phyloP scores from a whole-genome alignment of 2,888 invertebrate species.

The Ephialtes manifestator region DNA sequence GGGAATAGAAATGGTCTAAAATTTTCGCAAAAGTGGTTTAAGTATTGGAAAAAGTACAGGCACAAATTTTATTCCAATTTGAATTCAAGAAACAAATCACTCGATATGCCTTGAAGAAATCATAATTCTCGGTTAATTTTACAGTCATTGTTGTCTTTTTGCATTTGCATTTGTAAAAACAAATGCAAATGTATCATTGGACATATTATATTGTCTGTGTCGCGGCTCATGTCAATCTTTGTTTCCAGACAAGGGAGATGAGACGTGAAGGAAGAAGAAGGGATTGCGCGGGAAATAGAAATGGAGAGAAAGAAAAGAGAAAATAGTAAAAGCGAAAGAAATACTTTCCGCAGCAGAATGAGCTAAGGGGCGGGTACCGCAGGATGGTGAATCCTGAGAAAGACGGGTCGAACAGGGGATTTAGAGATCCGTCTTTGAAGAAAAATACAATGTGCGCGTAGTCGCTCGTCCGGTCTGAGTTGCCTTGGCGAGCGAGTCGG shows the following conservation, averaged over 20 bases:
- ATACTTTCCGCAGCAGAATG: slow-evolving; percentile 57
- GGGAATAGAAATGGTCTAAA: too few relatives aligned
- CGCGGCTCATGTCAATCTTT: too few relatives aligned
- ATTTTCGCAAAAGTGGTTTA: too few relatives aligned
- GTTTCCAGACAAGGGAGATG: not conserved
- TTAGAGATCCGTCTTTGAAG: slow-evolving; percentile 82
- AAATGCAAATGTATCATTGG: too few relatives aligned
- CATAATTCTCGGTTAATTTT: too few relatives aligned
- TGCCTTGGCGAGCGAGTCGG: slow-evolving; percentile 61
- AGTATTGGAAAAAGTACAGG: too few relatives aligned
- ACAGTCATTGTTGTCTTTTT: too few relatives aligned
- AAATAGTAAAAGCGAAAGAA: slow-evolving; percentile 35
- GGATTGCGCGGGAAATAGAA: slow-evolving; percentile 50
- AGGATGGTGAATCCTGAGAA: slow-evolving; percentile 62
- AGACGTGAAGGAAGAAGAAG: slow-evolving; percentile 50
- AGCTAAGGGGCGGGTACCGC: slow-evolving; percentile 3
- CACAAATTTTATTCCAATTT: too few relatives aligned
- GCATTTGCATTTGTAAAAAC: too few relatives aligned
- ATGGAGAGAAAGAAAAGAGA: slow-evolving; percentile 22
- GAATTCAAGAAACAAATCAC: too few relatives aligned
- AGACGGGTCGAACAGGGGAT: slow-evolving; percentile 74
- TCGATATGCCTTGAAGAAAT: too few relatives aligned
- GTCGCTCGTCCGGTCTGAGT: slow-evolving; percentile 71
- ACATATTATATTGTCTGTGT: too few relatives aligned
- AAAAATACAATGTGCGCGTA: slow-evolving; percentile 79